Evolutionary conservation across 2,797 vertebrate genomes (phyloP).

Genomic region (Rhynchonycteris naso): DNA sequence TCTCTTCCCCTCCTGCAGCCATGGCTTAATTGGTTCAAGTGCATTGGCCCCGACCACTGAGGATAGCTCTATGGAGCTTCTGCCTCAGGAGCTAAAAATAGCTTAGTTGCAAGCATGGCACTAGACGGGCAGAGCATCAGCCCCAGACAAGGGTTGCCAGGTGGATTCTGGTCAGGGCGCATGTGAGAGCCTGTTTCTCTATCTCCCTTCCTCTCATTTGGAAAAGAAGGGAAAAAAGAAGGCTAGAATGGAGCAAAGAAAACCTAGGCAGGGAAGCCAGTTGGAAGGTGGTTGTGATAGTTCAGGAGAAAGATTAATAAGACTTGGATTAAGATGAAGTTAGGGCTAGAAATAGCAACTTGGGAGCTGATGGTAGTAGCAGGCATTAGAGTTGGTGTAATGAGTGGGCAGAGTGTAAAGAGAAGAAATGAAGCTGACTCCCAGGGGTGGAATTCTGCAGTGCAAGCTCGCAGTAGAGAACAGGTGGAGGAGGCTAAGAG

Average conservation of each 20-base stretch:
- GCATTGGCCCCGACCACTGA: too few species aligned
- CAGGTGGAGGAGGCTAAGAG: background rate
- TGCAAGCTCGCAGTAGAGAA: background rate
- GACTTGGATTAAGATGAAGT: background rate
- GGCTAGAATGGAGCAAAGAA: background rate
- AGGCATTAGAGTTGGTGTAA: background rate
- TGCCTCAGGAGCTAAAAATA: too few species aligned
- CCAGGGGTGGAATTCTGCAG: background rate
- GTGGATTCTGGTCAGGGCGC: too few species aligned
- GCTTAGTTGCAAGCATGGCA: too few species aligned
- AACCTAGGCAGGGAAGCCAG: background rate
- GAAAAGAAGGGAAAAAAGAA: too few species aligned
- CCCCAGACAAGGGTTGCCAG: too few species aligned
- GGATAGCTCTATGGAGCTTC: too few species aligned
- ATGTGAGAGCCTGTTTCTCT: too few species aligned
- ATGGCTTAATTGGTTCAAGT: too few species aligned
- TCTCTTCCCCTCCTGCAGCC: too few species aligned
- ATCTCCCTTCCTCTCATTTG: too few species aligned
- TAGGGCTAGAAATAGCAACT: background rate
- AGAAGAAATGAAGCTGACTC: background rate
- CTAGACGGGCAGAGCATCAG: too few species aligned
- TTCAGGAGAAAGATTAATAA: background rate
- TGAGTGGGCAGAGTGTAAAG: background rate
- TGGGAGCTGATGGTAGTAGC: background rate
- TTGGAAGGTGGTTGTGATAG: background rate